Percentiles rank a stretch among this genome's conserved stretches.
phyloP scores from a whole-genome alignment of 2,888 invertebrate species.

The Sesia apiformis region DNA sequence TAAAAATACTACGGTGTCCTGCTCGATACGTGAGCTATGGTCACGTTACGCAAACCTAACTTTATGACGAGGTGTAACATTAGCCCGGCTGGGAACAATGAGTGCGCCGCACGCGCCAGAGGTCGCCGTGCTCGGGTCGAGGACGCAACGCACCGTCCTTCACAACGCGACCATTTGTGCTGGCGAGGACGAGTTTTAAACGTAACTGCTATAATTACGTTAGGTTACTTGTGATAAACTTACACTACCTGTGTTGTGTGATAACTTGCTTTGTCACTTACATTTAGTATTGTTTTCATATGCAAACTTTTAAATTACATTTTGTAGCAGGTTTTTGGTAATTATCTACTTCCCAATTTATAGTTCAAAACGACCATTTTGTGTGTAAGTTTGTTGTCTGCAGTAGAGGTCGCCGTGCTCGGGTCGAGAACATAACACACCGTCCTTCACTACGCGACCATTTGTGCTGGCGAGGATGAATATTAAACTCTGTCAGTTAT shows the following conservation, averaged over 20 bases:
- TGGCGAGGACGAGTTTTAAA: not conserved
- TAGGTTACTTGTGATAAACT: too few species aligned
- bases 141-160: slow-evolving; percentile 47
- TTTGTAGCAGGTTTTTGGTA: too few species aligned
- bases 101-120: slow-evolving; percentile 20
- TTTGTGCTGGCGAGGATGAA: not conserved
- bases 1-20: not conserved
- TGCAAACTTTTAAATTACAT: too few species aligned
- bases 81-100: slow-evolving; percentile 19
- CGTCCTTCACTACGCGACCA: slow-evolving; percentile 35
- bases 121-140: slow-evolving; percentile 47
- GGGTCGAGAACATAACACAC: slow-evolving; percentile 44
- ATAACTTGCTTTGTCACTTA: too few species aligned
- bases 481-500: not conserved
- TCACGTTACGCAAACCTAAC: slow-evolving; percentile 7
- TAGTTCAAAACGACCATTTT: too few species aligned
- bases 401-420: slow-evolving; percentile 37
- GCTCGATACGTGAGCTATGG: not conserved
- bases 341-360: too few species aligned
- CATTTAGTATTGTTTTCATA: too few species aligned
- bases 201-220: not conserved
- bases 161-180: slow-evolving; percentile 11
- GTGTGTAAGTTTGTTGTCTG: slow-evolving; percentile 7
- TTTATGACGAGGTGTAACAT: slow-evolving; percentile 47
- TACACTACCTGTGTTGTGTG: too few species aligned